Base-by-base conservation (phyloP, 2,888 invertebrate genomes). In the Allygus modestus region DNA sequence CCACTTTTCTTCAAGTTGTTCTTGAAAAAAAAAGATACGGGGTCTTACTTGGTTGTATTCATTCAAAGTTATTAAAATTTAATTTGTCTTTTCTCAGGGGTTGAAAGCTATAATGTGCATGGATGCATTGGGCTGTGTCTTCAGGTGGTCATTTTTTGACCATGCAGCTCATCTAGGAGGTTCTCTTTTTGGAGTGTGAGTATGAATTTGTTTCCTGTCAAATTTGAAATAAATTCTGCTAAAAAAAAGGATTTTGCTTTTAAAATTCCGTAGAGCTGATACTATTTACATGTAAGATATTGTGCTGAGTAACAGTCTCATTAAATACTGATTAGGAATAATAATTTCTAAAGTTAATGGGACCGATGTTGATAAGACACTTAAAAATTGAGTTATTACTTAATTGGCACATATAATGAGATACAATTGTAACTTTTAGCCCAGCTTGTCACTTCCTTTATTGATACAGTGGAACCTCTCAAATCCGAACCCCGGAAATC, bases 161-260 rank as follows among this genome's bases (percentile, higher is more conserved):
- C 99, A 99, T 91, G 99, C 99, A 0, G 99, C 98, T n/a, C 99
- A 99, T 94, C 93, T 99, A 86, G 98, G 98, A 23, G 99, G 99
- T 43, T 96, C 96, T 61, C 89, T 96, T 58, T 97, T 96, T 91
- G 99, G 99, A 92, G 93, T 99, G 96, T 97, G 92, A 93, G 95
- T 92, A 23, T 79, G n/a, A n/a, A n/a, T n/a, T n/a, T n/a, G n/a
- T n/a, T n/a, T n/a, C n/a, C n/a, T n/a, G n/a, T 11, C 11, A 5
- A 41, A 41, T 9, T 41, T 41, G 7, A 41, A 41, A 9, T 11
- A 17, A 9, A 5, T 11, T 9, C 11, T 9, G 41, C 11, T 41
- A 9, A 11, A 41, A 41, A 41, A 9, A 9, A 41, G 41, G 11
- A 41, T 11, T 5, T 41, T 41, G 7, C 41, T 41, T 9, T 5